Conservation (phyloP, 2,113 vertebrate genomes). For the Ciconia maguari region DNA sequence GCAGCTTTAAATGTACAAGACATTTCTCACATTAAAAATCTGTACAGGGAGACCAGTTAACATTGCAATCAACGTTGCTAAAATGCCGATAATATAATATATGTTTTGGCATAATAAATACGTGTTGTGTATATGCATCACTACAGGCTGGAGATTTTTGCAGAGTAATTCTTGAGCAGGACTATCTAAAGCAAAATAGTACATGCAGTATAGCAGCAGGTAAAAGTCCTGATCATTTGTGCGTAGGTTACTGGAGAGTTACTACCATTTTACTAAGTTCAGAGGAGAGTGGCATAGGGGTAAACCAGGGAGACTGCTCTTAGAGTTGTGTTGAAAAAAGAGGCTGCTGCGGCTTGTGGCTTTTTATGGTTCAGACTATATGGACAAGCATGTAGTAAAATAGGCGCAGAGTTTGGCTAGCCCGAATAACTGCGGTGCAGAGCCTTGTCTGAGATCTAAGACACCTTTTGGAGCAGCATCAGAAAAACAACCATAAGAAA, state of each 20-base stretch:
- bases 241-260: neutral
- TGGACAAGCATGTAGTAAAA: slow-evolving; percentile 6
- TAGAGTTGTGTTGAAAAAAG: neutral
- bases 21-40: neutral
- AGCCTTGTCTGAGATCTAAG: neutral
- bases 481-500: neutral
- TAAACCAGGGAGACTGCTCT: neutral
- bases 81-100: neutral
- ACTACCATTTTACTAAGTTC: neutral
- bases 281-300: neutral
- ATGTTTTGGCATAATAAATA: neutral
- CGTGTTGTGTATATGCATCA: neutral
- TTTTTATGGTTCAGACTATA: neutral
- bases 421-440: neutral
- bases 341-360: neutral
- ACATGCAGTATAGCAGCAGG: neutral
- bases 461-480: neutral
- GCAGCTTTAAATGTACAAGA: neutral
- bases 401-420: neutral
- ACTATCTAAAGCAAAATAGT: neutral
- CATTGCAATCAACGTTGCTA: neutral
- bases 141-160: neutral
- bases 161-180: neutral
- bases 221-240: neutral
- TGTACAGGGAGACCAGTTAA: neutral